Evolutionary conservation across 2,797 vertebrate species (phyloP).

Genomic region (Anolis apletophallus): DNA sequence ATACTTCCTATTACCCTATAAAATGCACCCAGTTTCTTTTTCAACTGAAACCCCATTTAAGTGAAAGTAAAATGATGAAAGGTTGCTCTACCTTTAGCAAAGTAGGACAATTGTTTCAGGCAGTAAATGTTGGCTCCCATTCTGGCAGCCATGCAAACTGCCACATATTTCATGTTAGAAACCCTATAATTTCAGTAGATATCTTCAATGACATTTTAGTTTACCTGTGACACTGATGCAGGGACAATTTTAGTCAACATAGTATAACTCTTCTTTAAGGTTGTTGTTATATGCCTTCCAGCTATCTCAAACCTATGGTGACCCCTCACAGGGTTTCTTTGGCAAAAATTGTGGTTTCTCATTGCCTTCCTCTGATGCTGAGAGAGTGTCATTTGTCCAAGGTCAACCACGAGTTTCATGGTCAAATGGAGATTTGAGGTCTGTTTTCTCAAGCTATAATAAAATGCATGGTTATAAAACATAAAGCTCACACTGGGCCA

Average conservation of each 20-base stretch:
- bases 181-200: not conserved
- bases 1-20: not conserved
- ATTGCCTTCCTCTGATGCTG: no score
- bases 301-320: no score
- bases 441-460: no score
- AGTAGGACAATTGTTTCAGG: not conserved
- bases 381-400: no score
- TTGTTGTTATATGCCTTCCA: no score
- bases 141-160: not conserved
- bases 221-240: not conserved
- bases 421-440: no score
- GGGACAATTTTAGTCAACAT: not conserved
- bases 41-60: not conserved
- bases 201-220: not conserved
- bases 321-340: no score
- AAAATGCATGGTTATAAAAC: no score
- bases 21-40: not conserved
- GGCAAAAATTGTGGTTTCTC: no score
- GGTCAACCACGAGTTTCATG: no score
- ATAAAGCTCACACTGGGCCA: no score
- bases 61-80: not conserved
- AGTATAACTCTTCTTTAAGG: no score
- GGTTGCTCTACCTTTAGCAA: not conserved
- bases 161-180: not conserved
- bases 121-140: not conserved